Conservation (phyloP, 2,113 vertebrate genomes). For the Phaethon lepturus region DNA sequence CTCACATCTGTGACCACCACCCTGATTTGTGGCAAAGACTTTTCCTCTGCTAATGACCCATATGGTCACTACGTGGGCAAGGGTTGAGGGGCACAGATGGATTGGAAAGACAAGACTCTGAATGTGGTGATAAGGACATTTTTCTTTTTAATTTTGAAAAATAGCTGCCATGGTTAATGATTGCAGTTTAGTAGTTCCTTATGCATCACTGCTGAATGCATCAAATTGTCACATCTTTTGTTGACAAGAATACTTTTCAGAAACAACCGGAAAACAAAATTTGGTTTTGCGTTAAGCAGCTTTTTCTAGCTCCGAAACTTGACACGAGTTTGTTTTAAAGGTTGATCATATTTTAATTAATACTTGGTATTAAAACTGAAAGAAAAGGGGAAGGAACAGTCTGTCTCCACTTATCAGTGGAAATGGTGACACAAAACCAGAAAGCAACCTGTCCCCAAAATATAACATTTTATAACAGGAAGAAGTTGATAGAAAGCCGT, state of each 20-base stretch:
- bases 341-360: constrained; percentile 42
- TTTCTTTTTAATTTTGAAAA: not conserved
- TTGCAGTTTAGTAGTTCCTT: not conserved
- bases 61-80: not conserved
- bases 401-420: not conserved
- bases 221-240: not conserved
- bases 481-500: not conserved
- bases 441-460: not conserved
- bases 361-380: constrained; percentile 12
- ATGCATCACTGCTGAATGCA: not conserved
- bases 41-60: not conserved
- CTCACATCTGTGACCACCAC: not conserved
- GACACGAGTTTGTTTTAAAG: constrained; percentile 17
- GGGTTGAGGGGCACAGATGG: not conserved
- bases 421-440: not conserved
- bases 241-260: not conserved
- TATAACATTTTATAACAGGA: not conserved
- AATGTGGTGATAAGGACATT: not conserved
- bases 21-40: not conserved
- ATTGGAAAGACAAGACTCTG: not conserved
- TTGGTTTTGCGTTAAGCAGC: not conserved
- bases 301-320: constrained; percentile 27
- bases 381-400: not conserved
- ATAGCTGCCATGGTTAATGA: not conserved
- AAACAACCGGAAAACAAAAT: constrained; percentile 6